A percentile compares a stretch with the other conserved stretches of the same genome.
Evolutionary conservation across 2,113 vertebrate genomes (phyloP).

Genomic region (Tetrao urogallus): DNA sequence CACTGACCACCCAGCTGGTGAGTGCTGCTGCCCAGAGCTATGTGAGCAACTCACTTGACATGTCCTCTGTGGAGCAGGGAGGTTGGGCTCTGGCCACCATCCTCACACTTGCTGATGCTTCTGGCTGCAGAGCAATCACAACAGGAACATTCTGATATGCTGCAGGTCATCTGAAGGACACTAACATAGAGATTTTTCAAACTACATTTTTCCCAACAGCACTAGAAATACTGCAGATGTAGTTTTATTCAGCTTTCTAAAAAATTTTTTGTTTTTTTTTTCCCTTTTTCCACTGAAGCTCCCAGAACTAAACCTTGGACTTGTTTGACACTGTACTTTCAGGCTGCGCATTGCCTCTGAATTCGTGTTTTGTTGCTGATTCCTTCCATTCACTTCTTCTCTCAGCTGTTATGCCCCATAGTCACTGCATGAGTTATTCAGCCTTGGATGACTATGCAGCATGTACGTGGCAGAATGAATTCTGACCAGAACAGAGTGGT

Average conservation of each 20-base stretch:
- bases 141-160: rapidly evolving
- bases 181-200: neutral
- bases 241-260: neutral
- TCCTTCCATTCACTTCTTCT: neutral
- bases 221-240: neutral
- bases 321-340: neutral
- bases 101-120: neutral
- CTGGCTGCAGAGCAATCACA: neutral
- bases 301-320: neutral
- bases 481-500: neutral
- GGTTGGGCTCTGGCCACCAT: neutral
- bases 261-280: neutral
- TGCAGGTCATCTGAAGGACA: constrained; percentile 15
- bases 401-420: neutral
- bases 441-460: neutral
- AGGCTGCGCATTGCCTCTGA: neutral
- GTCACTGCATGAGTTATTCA: neutral
- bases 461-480: neutral
- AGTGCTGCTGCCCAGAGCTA: neutral
- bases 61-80: neutral
- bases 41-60: neutral
- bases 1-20: constrained; percentile 8
- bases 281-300: neutral
- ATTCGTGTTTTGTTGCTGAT: neutral
- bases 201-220: neutral